A percentile compares a stretch with the other conserved stretches of the same genome.
phyloP scores from a whole-genome alignment of 2,888 invertebrate genomes.

The Anticlea derivata region DNA sequence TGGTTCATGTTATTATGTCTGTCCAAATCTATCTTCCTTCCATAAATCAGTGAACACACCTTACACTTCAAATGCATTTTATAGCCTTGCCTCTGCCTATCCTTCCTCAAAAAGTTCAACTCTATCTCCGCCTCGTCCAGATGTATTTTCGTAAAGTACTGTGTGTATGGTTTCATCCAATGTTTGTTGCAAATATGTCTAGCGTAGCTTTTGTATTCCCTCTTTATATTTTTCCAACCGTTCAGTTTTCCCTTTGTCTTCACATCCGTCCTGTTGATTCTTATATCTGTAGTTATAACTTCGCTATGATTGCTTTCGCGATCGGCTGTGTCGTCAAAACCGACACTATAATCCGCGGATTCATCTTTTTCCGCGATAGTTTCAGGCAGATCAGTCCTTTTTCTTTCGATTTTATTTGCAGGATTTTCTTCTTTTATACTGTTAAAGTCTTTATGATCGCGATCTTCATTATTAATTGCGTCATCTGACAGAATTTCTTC shows the following conservation, averaged over 20 bases:
- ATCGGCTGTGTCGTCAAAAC: no score
- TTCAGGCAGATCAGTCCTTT: no score
- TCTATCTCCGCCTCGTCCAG: conserved; percentile 33
- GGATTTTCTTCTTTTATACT: no score
- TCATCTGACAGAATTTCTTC: conserved; percentile 12
- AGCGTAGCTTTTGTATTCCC: conserved; percentile 23
- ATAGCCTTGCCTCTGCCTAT: conserved; percentile 24
- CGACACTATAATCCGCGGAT: no score
- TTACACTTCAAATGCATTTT: conserved; percentile 21
- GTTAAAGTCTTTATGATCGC: no score
- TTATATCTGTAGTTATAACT: no score
- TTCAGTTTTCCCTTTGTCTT: not conserved
- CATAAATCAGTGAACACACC: conserved; percentile 20
- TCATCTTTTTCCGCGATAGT: no score
- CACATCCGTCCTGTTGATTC: not conserved
- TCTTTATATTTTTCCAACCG: conserved; percentile 8
- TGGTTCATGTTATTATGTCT: conserved; percentile 37
- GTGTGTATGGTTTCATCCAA: conserved; percentile 17
- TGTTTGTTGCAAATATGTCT: not conserved
- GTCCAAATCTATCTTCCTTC: conserved; percentile 33
- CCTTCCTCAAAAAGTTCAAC: conserved; percentile 31
- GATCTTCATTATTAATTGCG: no score
- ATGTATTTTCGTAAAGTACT: conserved; percentile 16
- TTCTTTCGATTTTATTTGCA: no score
- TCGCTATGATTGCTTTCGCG: no score